Percentiles rank a stretch among this genome's conserved stretches.
These are phyloP conservation scores for Sula dactylatra DNA, from an alignment of 2,113 vertebrate genomes.

Conservation along the genomic window DNA sequence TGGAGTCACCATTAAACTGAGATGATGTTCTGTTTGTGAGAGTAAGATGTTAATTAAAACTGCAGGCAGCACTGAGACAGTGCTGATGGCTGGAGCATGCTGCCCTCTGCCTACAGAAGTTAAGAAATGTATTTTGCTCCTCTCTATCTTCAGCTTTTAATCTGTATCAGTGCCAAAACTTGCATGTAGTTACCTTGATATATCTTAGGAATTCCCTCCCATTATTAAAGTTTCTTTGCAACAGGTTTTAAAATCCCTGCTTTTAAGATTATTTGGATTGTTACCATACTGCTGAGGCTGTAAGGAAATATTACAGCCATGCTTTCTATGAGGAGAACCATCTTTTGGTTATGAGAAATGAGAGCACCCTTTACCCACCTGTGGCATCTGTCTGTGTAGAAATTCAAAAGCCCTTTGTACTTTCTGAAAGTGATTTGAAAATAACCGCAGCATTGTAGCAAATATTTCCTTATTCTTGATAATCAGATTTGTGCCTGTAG, in stretches of 20 bases:
- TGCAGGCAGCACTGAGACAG: background rate
- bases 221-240: background rate
- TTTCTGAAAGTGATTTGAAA: background rate
- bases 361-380: background rate
- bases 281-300: background rate
- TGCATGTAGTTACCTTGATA: background rate
- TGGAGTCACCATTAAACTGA: background rate
- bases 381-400: background rate
- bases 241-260: background rate
- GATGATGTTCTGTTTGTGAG: background rate
- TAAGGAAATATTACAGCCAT: background rate
- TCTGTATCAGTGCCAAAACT: background rate
- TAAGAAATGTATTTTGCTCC: conserved; percentile 16
- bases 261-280: background rate
- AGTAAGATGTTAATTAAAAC: background rate
- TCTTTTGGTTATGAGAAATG: background rate
- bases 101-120: conserved; percentile 76
- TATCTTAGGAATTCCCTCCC: background rate
- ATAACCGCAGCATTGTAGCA: background rate
- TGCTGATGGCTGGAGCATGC: conserved; percentile 62
- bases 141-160: background rate
- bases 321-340: background rate
- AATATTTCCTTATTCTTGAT: background rate
- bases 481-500: background rate
- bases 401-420: background rate